Percentiles rank a stretch among this genome's conserved stretches.
Evolutionary conservation across 2,888 invertebrate species (phyloP).

Genomic region (Silvanus unidentatus): DNA sequence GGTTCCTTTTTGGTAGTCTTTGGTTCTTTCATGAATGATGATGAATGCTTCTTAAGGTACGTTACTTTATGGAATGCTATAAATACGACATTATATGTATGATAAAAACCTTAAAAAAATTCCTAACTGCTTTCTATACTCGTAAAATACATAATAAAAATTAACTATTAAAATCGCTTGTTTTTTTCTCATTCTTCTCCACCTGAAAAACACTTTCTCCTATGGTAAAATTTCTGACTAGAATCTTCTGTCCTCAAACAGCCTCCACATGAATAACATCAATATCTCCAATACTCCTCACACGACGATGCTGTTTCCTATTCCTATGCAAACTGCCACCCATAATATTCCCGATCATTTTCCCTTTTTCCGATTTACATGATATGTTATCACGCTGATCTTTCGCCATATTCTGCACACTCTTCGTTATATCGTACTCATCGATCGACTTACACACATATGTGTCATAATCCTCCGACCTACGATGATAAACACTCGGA

Average conservation of each 20-base stretch:
- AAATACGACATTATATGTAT: too few relatives aligned
- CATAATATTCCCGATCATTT: constrained; percentile 32
- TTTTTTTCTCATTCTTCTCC: too few relatives aligned
- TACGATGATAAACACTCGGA: constrained; percentile 24
- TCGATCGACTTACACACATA: constrained; percentile 32
- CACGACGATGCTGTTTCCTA: constrained; percentile 57
- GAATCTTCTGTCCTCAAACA: constrained; percentile 9
- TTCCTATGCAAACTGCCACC: constrained; percentile 48
- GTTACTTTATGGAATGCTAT: too few relatives aligned
- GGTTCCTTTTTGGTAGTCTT: too few relatives aligned
- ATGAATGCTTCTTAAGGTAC: too few relatives aligned
- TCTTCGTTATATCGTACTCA: constrained; percentile 29
- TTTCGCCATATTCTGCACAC: constrained; percentile 25
- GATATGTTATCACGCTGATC: constrained; percentile 21
- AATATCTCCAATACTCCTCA: constrained; percentile 71
- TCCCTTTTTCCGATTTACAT: constrained; percentile 17
- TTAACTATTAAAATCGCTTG: too few relatives aligned
- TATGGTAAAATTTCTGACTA: too few relatives aligned
- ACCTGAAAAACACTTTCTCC: too few relatives aligned
- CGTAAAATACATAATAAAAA: too few relatives aligned
- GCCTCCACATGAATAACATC: constrained; percentile 52
- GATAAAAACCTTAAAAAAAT: too few relatives aligned
- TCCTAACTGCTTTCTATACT: too few relatives aligned
- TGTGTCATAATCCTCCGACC: constrained; percentile 45
- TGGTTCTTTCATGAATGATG: too few relatives aligned